Conservation (phyloP, 2,797 vertebrate genomes). For the Cheracebus regulus region DNA sequence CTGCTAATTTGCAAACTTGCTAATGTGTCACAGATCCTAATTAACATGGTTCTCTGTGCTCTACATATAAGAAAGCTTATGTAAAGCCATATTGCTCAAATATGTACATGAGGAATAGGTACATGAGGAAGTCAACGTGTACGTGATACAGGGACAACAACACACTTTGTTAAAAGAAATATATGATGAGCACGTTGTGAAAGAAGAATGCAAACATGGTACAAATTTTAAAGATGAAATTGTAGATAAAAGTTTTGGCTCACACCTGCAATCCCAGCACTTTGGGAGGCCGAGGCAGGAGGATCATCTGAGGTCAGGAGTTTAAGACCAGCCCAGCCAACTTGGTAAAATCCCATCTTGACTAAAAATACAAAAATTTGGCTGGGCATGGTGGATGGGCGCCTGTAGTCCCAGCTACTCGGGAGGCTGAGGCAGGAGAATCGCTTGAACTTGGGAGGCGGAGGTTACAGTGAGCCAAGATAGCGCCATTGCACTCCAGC, state of each 20-base stretch:
- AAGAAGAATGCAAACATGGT: background rate
- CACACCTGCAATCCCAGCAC: too few relatives aligned
- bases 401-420: too few relatives aligned
- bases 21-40: background rate
- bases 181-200: background rate
- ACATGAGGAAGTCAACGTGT: background rate
- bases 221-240: slow-evolving; percentile 42
- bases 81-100: background rate
- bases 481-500: too few relatives aligned
- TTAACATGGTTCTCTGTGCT: background rate
- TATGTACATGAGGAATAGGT: background rate
- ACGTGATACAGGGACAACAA: background rate
- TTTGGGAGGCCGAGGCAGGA: too few relatives aligned
- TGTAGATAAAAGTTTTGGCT: background rate
- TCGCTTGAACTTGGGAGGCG: too few relatives aligned
- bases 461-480: too few relatives aligned
- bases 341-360: too few relatives aligned
- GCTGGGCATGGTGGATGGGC: too few relatives aligned
- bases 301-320: too few relatives aligned
- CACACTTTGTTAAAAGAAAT: background rate
- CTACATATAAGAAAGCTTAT: background rate
- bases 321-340: too few relatives aligned
- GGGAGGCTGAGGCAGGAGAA: too few relatives aligned
- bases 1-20: background rate
- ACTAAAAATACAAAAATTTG: too few relatives aligned